Percentiles rank a stretch among this genome's conserved stretches.
These are phyloP conservation scores for Myanophis thanlyinensis DNA, from an alignment of 2,113 vertebrate genomes.

Conservation along the genomic window DNA sequence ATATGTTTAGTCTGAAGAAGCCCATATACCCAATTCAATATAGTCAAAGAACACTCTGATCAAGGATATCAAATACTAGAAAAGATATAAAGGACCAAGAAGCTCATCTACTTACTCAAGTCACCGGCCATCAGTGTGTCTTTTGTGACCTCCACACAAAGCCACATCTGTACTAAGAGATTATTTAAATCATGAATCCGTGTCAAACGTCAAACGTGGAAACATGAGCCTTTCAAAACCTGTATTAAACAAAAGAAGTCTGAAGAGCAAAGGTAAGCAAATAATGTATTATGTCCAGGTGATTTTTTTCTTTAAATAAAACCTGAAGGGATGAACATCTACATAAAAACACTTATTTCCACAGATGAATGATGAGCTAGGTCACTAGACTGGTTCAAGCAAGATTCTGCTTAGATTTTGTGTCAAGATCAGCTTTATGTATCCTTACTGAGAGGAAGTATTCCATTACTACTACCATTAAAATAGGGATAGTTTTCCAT, in stretches of 20 bases:
- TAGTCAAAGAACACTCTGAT: slow-evolving; percentile 22
- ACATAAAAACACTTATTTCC: slow-evolving; percentile 20
- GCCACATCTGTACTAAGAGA: neutral
- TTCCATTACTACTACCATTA: neutral
- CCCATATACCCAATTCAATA: neutral
- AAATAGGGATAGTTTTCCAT: neutral
- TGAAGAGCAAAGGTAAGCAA: neutral
- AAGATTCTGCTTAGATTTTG: neutral
- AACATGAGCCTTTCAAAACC: neutral
- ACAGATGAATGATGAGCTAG: neutral
- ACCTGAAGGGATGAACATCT: neutral
- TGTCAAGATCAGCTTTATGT: neutral
- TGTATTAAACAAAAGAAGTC: neutral
- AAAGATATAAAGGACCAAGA: neutral
- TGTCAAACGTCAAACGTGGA: slow-evolving; percentile 20
- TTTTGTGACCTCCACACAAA: slow-evolving; percentile 27
- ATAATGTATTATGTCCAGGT: neutral
- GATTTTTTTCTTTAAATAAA: neutral
- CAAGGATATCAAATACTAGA: slow-evolving; percentile 12
- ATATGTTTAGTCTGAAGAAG: neutral
- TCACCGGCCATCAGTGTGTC: neutral
- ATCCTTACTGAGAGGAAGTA: neutral
- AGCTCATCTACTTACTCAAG: neutral
- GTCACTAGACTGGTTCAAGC: neutral
- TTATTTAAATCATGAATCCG: slow-evolving; percentile 26